Base-by-base conservation (phyloP, 2,797 vertebrate species). In the Tauraco hartlaubi region DNA sequence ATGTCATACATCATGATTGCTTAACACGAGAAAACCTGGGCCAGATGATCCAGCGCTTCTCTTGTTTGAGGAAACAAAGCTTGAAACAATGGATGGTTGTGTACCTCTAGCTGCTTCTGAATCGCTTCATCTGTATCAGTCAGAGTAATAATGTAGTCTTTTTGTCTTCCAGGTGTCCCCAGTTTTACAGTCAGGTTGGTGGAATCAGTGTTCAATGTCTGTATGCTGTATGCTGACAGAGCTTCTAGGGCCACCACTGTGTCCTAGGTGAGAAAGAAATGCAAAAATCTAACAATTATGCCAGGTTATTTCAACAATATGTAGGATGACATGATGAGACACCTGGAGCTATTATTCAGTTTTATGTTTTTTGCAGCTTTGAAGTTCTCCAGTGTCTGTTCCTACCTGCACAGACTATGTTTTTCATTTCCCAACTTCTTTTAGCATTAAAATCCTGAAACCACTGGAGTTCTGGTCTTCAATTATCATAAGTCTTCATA, bases 201-300 rank as follows among this genome's bases (percentile, higher is more conserved):
- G 21, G 96, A 52, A 26, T 9, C 55, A 35, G 90, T 63, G 41
- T 64, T 66, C 48, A 97, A 11, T 35, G 64, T 89, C 44, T 86
- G 41, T 18, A 96, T 96, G 94, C 97, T 98, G 80, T 96, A 98
- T 14, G 94, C 88, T 56, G 97, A 74, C 56, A 98, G 62, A 73
- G 98, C 97, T 90, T 98, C 98, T 49, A 98, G 92, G 37, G 98
- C 98, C 26, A 98, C 69, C 29, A 98, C 98, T 6, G 98, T 98
- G 75, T 98, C 98, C 98, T 98, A 41, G 35, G 35, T 16, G 56
- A 90, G 78, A 85, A 80, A 85, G 41, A 79, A 74, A 87, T 54
- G 8, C 20, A 76, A 67, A 74, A 33, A 4, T 0, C 5, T 12
- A 73, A 13, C 2, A 81, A 25, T 58, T 44, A 56, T 66, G 22